phyloP scores from a whole-genome alignment of 2,797 vertebrate species.

The Gastrophryne carolinensis region DNA sequence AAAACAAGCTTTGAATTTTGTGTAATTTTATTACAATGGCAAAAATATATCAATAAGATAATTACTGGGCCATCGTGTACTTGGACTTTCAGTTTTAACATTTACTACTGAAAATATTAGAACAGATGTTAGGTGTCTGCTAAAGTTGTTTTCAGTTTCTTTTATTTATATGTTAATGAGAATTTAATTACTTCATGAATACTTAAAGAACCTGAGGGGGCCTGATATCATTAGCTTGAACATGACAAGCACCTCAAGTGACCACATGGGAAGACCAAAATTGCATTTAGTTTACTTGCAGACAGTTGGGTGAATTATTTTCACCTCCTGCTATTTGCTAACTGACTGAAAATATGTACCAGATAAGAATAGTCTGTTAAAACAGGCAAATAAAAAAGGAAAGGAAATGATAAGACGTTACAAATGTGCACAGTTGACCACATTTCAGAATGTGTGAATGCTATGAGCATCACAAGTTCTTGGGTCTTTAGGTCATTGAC shows the following conservation, averaged over 20 bases:
- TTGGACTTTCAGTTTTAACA: slow-evolving; percentile 68
- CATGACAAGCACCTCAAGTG: slow-evolving; percentile 79
- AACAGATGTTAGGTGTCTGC: slow-evolving; percentile 80
- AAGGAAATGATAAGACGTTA: neutral
- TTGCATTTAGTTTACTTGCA: slow-evolving; percentile 76
- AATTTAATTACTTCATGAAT: slow-evolving; percentile 86
- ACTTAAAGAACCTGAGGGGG: slow-evolving; percentile 81
- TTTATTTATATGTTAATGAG: slow-evolving; percentile 88
- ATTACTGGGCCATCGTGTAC: slow-evolving; percentile 67
- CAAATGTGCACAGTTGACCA: neutral
- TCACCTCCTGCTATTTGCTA: slow-evolving; percentile 70
- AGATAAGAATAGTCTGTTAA: slow-evolving; percentile 57
- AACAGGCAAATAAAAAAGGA: slow-evolving; percentile 57
- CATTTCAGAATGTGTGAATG: neutral
- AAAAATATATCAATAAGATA: slow-evolving; percentile 73
- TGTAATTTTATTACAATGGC: slow-evolving; percentile 74
- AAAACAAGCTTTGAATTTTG: too few species aligned
- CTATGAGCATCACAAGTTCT: neutral
- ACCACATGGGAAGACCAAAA: slow-evolving; percentile 81
- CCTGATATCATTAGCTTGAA: slow-evolving; percentile 82
- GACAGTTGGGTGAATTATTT: slow-evolving; percentile 74
- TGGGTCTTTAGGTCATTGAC: neutral
- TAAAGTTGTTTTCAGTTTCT: slow-evolving; percentile 80
- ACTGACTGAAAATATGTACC: slow-evolving; percentile 61
- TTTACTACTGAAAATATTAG: slow-evolving; percentile 77